These are phyloP conservation scores for Malurus alboscapulatus DNA, from an alignment of 2,113 vertebrate genomes.

Conservation along the genomic window DNA sequence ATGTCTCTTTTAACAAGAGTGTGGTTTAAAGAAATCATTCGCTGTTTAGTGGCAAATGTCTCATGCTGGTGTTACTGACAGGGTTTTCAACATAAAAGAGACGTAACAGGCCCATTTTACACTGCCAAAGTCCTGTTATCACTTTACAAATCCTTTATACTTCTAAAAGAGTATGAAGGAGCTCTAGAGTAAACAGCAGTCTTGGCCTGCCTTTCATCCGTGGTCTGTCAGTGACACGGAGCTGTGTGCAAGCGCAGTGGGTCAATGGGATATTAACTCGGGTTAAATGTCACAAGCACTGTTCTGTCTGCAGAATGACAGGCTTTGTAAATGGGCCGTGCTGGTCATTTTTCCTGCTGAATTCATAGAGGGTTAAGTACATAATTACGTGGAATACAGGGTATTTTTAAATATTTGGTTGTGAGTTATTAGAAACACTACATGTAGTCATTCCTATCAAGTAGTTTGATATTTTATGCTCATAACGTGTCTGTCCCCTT, in stretches of 20 bases:
- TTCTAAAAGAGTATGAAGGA: not conserved
- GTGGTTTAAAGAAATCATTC: not conserved
- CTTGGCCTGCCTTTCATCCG: conserved; percentile 28
- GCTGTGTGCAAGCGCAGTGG: not conserved
- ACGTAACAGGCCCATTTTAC: not conserved
- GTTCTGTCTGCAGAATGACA: not conserved
- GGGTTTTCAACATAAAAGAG: conserved; percentile 41
- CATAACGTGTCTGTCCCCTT: not conserved
- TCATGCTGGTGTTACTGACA: not conserved
- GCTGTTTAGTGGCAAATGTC: not conserved
- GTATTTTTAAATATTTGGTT: not conserved
- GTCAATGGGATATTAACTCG: not conserved
- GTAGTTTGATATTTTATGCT: not conserved
- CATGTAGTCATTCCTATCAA: not conserved
- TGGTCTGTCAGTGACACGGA: not conserved
- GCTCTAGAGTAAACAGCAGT: conserved; percentile 6
- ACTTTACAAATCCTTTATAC: not conserved
- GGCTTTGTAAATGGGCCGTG: not conserved
- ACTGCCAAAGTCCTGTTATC: conserved; percentile 31
- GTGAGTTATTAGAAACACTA: not conserved
- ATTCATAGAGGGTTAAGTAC: not conserved
- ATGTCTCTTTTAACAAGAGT: not conserved
- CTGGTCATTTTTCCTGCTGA: not conserved
- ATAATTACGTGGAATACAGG: not conserved
- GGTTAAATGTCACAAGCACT: not conserved